These are phyloP conservation scores for Callithrix jacchus DNA, from an alignment of 2,113 vertebrate species.

Conservation along the genomic window DNA sequence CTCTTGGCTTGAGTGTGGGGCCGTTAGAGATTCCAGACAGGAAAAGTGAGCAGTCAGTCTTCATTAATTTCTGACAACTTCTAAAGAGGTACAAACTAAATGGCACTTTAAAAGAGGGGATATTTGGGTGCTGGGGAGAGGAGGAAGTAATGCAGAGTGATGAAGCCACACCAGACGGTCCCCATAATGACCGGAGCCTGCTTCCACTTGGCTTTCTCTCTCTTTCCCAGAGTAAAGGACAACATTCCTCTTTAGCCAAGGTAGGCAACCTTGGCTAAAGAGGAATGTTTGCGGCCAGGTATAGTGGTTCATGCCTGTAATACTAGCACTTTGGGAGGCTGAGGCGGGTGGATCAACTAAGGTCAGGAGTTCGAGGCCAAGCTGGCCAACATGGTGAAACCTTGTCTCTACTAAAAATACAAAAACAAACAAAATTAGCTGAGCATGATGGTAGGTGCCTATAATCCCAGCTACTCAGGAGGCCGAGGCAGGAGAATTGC, in stretches of 20 bases:
- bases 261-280: neutral
- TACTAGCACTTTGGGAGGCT: no score
- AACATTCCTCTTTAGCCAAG: no score
- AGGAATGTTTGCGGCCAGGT: neutral
- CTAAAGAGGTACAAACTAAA: neutral
- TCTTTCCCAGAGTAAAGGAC: neutral
- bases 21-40: neutral
- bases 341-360: no score
- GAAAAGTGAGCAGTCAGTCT: neutral
- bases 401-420: no score
- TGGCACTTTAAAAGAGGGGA: neutral
- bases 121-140: neutral
- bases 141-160: neutral
- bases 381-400: no score
- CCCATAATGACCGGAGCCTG: neutral
- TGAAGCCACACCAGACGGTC: neutral
- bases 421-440: no score
- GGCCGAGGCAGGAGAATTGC: no score
- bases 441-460: no score
- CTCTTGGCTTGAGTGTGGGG: neutral
- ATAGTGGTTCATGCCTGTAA: no score
- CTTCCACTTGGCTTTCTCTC: neutral
- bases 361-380: no score
- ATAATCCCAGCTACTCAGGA: no score
- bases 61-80: neutral